phyloP scores from a whole-genome alignment of 2,113 vertebrate genomes.

The Heterochromis multidens region DNA sequence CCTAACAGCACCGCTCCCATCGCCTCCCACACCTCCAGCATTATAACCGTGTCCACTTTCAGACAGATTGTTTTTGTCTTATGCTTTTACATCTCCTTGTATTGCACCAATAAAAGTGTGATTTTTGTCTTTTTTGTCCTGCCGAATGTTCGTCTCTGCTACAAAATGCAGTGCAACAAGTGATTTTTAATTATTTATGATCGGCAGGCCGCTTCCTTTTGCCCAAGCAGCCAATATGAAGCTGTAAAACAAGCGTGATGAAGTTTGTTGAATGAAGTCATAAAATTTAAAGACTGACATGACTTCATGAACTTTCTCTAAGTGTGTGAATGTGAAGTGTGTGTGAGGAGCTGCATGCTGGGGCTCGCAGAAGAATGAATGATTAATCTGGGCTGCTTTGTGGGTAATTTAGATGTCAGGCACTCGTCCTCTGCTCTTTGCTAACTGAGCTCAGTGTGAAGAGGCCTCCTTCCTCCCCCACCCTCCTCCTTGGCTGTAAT shows the following conservation, averaged over 20 bases:
- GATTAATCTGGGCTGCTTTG: constrained; percentile 59
- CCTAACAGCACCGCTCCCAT: neutral
- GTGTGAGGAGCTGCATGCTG: constrained; percentile 9
- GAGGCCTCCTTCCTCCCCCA: neutral
- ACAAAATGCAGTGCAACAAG: neutral
- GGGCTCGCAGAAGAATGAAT: constrained; percentile 52
- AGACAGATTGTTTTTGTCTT: neutral
- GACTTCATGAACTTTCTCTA: neutral
- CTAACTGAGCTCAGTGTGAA: constrained; percentile 27
- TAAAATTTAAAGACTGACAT: neutral
- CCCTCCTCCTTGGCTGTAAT: constrained; percentile 23
- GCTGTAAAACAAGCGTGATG: neutral
- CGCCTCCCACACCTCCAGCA: neutral
- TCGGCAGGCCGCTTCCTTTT: neutral
- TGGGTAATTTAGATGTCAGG: constrained; percentile 66
- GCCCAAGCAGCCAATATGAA: neutral
- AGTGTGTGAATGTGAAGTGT: neutral
- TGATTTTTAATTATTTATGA: neutral
- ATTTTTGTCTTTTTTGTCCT: neutral
- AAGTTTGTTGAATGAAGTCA: neutral
- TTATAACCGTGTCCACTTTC: neutral
- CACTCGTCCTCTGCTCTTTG: constrained; percentile 26
- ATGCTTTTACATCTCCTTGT: neutral
- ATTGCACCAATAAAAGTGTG: neutral
- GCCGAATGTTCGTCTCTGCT: neutral